A percentile compares a stretch with the other conserved stretches of the same genome.
phyloP scores from a whole-genome alignment of 2,797 vertebrate species.

The Lacerta viridis region DNA sequence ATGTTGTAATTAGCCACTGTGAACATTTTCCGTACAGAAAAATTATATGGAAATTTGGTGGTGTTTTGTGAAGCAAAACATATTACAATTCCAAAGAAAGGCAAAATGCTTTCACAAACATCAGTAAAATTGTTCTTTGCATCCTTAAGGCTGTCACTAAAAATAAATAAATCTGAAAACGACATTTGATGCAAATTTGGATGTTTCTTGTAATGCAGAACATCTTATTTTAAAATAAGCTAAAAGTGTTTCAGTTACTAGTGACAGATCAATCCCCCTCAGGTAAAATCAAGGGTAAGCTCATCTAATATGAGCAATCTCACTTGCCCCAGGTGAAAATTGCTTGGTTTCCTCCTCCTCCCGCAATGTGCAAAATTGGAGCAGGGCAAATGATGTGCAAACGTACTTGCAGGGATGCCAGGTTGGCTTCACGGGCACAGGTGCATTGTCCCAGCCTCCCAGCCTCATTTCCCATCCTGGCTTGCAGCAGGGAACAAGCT shows the following conservation, averaged over 20 bases:
- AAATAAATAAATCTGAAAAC: too few species aligned
- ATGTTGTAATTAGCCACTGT: background rate
- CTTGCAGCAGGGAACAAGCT: background rate
- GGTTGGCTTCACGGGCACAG: too few species aligned
- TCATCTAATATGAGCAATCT: too few species aligned
- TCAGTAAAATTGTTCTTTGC: background rate
- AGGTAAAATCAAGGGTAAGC: background rate
- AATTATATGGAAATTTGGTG: background rate
- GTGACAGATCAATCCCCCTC: background rate
- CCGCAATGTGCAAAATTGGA: too few species aligned
- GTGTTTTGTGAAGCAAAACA: background rate
- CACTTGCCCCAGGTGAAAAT: too few species aligned
- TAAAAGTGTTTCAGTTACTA: background rate
- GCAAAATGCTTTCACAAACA: background rate
- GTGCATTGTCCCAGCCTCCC: too few species aligned
- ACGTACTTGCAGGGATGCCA: too few species aligned
- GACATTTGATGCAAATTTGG: background rate
- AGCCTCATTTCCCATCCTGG: background rate
- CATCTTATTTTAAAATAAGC: background rate
- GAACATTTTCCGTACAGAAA: too few species aligned
- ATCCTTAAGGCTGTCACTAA: background rate
- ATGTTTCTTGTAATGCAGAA: background rate
- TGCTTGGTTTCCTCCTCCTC: too few species aligned
- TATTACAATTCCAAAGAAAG: background rate
- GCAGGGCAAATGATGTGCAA: too few species aligned